phyloP scores from a whole-genome alignment of 2,797 vertebrate genomes.

The Setipinna tenuifilis region DNA sequence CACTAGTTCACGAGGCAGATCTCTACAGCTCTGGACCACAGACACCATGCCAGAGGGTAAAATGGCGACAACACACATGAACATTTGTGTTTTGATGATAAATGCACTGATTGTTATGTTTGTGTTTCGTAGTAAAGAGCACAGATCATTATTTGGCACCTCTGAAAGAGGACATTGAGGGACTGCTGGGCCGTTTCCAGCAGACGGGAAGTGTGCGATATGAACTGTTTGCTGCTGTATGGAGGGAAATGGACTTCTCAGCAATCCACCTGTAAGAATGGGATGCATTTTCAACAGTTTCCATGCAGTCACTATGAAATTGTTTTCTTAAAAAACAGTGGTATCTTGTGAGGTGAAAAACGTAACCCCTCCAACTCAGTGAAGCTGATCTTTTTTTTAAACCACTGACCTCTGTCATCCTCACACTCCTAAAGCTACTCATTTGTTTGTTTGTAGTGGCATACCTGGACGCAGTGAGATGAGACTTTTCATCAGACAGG shows the following conservation, averaged over 20 bases:
- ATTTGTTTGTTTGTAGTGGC: constrained; percentile 71
- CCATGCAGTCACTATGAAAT: not conserved
- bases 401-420: not conserved
- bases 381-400: not conserved
- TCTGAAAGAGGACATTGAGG: constrained; percentile 76
- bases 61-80: too few relatives aligned
- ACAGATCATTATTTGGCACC: constrained; percentile 52
- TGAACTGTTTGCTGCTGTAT: constrained; percentile 79
- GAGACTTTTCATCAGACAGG: constrained; percentile 73
- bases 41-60: too few relatives aligned
- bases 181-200: constrained; percentile 78
- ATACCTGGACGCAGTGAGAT: constrained; percentile 74
- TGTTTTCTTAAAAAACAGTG: not conserved
- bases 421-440: not conserved
- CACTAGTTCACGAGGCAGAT: too few relatives aligned
- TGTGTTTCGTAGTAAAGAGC: not conserved
- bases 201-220: constrained; percentile 78
- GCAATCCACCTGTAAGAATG: constrained; percentile 77
- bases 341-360: too few relatives aligned
- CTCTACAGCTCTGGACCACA: too few relatives aligned
- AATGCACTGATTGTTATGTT: not conserved
- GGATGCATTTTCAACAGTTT: not conserved
- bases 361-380: too few relatives aligned
- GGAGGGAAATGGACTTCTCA: constrained; percentile 79
- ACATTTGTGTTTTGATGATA: too few relatives aligned